A percentile compares a stretch with the other conserved stretches of the same genome.
phyloP scores from a whole-genome alignment of 2,888 invertebrate species.

The Euphydryas editha region DNA sequence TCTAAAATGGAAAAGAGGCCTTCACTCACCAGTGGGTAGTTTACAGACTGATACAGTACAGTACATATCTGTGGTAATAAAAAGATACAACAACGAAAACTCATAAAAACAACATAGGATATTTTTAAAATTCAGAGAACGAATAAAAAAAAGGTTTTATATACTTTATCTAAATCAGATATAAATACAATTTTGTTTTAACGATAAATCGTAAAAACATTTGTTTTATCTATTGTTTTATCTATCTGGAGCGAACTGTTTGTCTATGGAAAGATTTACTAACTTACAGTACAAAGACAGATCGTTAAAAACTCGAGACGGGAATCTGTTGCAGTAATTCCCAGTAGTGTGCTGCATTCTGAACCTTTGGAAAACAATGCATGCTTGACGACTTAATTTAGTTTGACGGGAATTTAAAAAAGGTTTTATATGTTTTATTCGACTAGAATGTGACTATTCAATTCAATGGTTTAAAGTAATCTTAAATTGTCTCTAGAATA shows the following conservation, averaged over 20 bases:
- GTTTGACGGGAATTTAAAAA: too few species aligned
- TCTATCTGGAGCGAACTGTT: slow-evolving; percentile 18
- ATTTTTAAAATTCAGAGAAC: not conserved
- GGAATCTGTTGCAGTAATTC: slow-evolving; percentile 7
- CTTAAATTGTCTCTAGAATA: too few species aligned
- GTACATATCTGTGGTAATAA: too few species aligned
- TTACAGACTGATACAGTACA: too few species aligned
- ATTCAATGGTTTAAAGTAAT: too few species aligned
- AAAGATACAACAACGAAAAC: not conserved
- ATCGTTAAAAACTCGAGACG: slow-evolving; percentile 24
- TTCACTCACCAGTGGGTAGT: too few species aligned
- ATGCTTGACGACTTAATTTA: slow-evolving; percentile 2
- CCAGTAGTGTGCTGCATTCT: slow-evolving; percentile 11
- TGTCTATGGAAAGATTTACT: slow-evolving; percentile 29
- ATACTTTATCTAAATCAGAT: slow-evolving; percentile 15
- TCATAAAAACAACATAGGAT: not conserved
- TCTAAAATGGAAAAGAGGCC: too few species aligned
- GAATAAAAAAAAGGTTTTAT: not conserved
- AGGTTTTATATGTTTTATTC: too few species aligned
- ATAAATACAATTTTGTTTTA: not conserved
- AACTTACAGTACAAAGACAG: slow-evolving; percentile 17
- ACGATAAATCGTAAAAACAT: slow-evolving; percentile 13
- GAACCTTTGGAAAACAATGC: slow-evolving; percentile 3
- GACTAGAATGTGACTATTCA: too few species aligned
- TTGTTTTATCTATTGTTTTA: slow-evolving; percentile 20